These are phyloP conservation scores for Hyles lineata DNA, from an alignment of 2,888 invertebrate genomes.

Conservation along the genomic window DNA sequence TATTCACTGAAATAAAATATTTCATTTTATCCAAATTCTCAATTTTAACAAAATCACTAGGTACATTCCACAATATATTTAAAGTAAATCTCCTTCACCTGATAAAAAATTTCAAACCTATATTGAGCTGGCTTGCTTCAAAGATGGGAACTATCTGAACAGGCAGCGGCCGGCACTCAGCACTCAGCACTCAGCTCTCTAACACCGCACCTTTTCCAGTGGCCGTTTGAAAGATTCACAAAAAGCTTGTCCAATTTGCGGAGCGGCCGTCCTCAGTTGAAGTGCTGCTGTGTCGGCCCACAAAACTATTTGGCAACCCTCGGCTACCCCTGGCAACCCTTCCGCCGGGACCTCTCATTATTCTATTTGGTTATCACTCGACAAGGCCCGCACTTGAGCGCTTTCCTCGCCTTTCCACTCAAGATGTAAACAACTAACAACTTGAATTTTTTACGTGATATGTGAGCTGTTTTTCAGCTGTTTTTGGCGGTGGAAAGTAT, in stretches of 20 bases:
- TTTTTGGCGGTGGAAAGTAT: background rate
- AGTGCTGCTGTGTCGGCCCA: conserved; percentile 49
- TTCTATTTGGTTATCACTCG: conserved; percentile 55
- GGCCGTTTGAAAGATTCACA: conserved; percentile 45
- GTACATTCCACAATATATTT: no score
- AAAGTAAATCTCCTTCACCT: background rate
- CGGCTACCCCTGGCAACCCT: conserved; percentile 39
- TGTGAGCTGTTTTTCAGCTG: background rate
- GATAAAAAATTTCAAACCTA: background rate
- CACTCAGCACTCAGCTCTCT: conserved; percentile 34
- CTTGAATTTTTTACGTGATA: conserved; percentile 23
- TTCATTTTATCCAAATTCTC: no score
- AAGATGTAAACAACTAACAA: conserved; percentile 21
- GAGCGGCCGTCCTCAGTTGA: conserved; percentile 38
- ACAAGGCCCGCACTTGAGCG: conserved; percentile 40
- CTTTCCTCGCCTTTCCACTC: conserved; percentile 5
- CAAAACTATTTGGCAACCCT: conserved; percentile 51
- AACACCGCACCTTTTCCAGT: conserved; percentile 21
- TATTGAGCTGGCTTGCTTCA: background rate
- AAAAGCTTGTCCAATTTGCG: conserved; percentile 51
- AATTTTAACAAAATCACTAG: no score
- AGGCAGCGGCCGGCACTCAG: background rate
- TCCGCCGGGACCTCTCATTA: conserved; percentile 42
- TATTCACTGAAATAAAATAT: no score
- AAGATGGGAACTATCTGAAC: background rate